These are phyloP conservation scores for Ptychadena robeensis DNA, from an alignment of 2,797 vertebrate species.

Conservation along the genomic window DNA sequence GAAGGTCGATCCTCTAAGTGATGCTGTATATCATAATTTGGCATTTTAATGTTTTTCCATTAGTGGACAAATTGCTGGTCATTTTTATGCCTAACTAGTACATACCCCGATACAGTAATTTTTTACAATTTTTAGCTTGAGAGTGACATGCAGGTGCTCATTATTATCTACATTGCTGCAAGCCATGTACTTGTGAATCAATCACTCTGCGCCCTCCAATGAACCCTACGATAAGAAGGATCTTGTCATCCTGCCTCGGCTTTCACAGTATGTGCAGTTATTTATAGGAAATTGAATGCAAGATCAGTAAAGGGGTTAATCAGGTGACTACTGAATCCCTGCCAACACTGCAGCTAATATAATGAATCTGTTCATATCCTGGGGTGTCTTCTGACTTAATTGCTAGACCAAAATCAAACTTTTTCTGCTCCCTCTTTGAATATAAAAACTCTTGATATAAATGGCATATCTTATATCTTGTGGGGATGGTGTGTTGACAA, in stretches of 20 bases:
- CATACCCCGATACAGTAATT: slow-evolving; percentile 35
- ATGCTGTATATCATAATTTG: slow-evolving; percentile 60
- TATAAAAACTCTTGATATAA: background rate
- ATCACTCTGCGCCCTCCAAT: slow-evolving; percentile 35
- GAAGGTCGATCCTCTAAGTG: slow-evolving; percentile 55
- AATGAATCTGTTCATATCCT: slow-evolving; percentile 7
- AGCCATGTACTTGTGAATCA: slow-evolving; percentile 53
- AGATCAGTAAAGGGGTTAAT: slow-evolving; percentile 35
- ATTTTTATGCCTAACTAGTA: slow-evolving; percentile 60
- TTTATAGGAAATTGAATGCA: slow-evolving; percentile 11
- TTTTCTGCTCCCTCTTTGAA: background rate
- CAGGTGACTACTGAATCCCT: background rate
- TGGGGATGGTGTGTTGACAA: background rate
- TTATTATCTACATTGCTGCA: slow-evolving; percentile 56
- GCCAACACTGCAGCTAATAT: background rate
- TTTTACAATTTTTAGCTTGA: slow-evolving; percentile 49
- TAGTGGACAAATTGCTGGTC: slow-evolving; percentile 57
- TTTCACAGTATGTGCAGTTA: slow-evolving; percentile 14
- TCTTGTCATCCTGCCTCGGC: slow-evolving; percentile 26
- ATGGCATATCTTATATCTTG: background rate
- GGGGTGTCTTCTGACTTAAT: background rate
- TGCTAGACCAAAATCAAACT: background rate
- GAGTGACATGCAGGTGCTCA: slow-evolving; percentile 42
- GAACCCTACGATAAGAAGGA: slow-evolving; percentile 36
- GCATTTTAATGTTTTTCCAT: slow-evolving; percentile 62